These are phyloP conservation scores for Diloba caeruleocephala DNA, from an alignment of 2,888 invertebrate species.

Conservation along the genomic window DNA sequence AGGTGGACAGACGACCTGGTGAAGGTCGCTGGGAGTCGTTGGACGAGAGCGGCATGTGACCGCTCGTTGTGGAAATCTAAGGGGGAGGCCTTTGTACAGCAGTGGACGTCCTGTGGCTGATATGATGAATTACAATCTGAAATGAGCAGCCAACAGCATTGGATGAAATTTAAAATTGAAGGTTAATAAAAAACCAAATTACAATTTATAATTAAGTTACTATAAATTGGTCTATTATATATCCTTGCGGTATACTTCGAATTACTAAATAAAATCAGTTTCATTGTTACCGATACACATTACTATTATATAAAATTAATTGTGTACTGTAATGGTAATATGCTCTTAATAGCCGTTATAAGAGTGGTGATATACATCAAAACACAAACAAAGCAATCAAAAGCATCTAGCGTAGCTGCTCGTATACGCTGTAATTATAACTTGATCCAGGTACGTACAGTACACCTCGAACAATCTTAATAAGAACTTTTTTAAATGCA, in stretches of 20 bases:
- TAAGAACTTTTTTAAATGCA: conserved; percentile 75
- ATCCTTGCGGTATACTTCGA: background rate
- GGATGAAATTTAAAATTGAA: conserved; percentile 30
- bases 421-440: conserved; percentile 66
- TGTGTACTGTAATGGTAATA: conserved; percentile 48
- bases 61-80: too few species aligned
- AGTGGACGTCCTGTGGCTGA: too few species aligned
- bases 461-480: conserved; percentile 45
- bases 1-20: too few species aligned
- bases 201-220: conserved; percentile 28
- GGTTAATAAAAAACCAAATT: conserved; percentile 25
- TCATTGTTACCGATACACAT: background rate
- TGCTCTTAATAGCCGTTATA: conserved; percentile 49
- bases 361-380: conserved; percentile 60
- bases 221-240: conserved; percentile 15
- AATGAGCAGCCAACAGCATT: conserved; percentile 8
- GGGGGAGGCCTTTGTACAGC: too few species aligned
- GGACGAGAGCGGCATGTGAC: too few species aligned
- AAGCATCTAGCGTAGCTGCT: conserved; percentile 59
- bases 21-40: too few species aligned
- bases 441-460: conserved; percentile 54
- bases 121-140: too few species aligned
- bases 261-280: background rate
- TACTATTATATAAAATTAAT: conserved; percentile 43
- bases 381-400: conserved; percentile 68